Percentiles rank a stretch among this genome's conserved stretches.
Evolutionary conservation across 2,113 vertebrate species (phyloP).

Genomic region (Rynchops niger): DNA sequence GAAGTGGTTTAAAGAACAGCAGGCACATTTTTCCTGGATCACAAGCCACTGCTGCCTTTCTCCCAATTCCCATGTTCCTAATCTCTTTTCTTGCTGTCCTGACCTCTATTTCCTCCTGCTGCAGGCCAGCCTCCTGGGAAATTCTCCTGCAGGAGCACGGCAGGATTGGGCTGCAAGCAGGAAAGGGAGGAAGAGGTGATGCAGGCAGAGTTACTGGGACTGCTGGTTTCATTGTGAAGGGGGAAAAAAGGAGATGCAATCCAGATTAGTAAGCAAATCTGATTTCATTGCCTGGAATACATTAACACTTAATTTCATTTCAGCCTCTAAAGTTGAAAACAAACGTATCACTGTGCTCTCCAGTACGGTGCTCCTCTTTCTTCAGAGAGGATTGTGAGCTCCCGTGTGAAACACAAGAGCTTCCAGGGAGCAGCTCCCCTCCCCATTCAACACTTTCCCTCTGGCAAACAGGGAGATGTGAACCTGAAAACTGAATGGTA

Average conservation of each 20-base stretch:
- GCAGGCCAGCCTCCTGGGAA: background rate
- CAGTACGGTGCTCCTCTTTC: fast-evolving
- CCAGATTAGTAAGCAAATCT: background rate
- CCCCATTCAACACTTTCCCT: background rate
- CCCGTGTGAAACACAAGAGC: background rate
- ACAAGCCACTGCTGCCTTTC: background rate
- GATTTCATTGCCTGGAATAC: background rate
- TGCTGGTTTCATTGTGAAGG: background rate
- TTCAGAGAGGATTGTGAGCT: background rate
- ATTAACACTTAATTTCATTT: background rate
- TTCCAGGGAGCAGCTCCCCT: background rate
- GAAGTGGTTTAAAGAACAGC: background rate
- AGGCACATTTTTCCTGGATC: background rate
- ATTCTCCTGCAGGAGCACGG: background rate
- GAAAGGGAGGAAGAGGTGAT: background rate
- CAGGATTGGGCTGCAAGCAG: background rate
- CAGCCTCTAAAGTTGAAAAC: background rate
- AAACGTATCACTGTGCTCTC: background rate
- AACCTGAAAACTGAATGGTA: background rate
- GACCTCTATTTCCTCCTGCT: background rate
- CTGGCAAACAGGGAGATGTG: background rate
- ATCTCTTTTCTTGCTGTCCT: background rate
- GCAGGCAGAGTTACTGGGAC: background rate
- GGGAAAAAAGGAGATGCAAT: background rate
- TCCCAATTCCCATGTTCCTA: background rate